Evolutionary conservation across 2,113 vertebrate genomes (phyloP), one percentile per base, ranked within the genome.

Genomic region (Chitala chitala): DNA sequence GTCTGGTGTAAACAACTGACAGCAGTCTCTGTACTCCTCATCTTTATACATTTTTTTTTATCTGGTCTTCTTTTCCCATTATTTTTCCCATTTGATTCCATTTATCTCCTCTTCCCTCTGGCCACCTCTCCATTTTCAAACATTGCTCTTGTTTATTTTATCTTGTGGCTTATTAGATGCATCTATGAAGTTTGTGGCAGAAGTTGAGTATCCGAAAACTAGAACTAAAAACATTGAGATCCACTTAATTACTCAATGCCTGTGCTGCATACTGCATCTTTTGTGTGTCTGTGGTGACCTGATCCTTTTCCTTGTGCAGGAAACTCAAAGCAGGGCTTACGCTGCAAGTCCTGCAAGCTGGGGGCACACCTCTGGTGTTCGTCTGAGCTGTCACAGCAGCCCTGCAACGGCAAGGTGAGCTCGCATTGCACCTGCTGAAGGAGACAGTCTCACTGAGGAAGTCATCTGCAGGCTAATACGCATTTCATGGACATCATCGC

Each of bases 331-430:
- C 94, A 95, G 82, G 94, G 91, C 42, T 78, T 95, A 75, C 93
- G 93, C 3, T 95, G 94, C 83, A 94, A 93, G 86, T 86, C 87
- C 1, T 96, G 94, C 80, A 96, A 95, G 77, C 78, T 91, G 33
- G 91, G 91, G 0, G 89, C 93, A 55, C 94, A 96, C 83, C 89
- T 95, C 64, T 95, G 94, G 93, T 96, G 94, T 80, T 94, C 92
- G 0, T 92, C 93, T 26, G 93, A 94, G 78, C 89, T 94, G 59
- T 94, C 94, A 48, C 92, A 89, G 78, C 92, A 93, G 81, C 90
- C 90, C 33, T 96, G 94, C 77, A 87, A 86, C 0, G 92, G 94
- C 78, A 96, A 95, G 88, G 90, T 86, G 85, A 83, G 82, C 36
- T 50, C 20, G 69, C 86, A 89, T 80, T 85, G 87, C 40, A 64